phyloP scores from a whole-genome alignment of 2,888 invertebrate genomes.

The Druceiella hillmani region DNA sequence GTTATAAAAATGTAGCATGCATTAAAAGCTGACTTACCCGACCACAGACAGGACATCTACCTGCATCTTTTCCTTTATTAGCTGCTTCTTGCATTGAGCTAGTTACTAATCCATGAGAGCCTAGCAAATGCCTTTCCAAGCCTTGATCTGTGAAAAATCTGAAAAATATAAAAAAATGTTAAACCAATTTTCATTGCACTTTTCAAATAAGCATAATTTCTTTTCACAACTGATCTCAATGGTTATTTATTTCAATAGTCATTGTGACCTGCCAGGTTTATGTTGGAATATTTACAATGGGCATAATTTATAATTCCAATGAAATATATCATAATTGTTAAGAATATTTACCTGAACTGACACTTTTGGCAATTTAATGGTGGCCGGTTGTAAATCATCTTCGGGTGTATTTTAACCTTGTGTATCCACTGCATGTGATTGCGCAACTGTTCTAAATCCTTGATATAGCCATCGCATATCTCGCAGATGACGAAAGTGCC shows the following conservation, averaged over 20 bases:
- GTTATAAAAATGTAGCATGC: constrained; percentile 5
- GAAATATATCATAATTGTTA: not conserved
- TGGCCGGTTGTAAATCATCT: constrained; percentile 92
- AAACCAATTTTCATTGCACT: too few species aligned
- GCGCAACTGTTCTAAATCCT: constrained; percentile 87
- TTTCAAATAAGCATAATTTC: too few species aligned
- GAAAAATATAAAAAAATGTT: too few species aligned
- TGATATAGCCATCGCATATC: constrained; percentile 95
- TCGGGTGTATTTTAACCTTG: constrained; percentile 93
- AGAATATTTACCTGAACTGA: constrained; percentile 59
- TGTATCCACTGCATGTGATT: constrained; percentile 99
- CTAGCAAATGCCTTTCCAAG: constrained; percentile 88
- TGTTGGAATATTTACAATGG: too few species aligned
- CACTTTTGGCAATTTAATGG: constrained; percentile 95
- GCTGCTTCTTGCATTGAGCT: constrained; percentile 95
- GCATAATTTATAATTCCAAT: too few species aligned
- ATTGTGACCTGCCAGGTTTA: too few species aligned
- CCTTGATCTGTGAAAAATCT: constrained; percentile 98
- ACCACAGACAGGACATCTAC: constrained; percentile 92
- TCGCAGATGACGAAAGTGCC: constrained; percentile 91
- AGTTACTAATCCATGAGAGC: constrained; percentile 91
- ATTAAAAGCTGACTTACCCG: constrained; percentile 56
- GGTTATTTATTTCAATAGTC: too few species aligned
- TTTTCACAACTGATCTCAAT: too few species aligned
- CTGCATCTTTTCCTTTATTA: constrained; percentile 90